A percentile compares a stretch with the other conserved stretches of the same genome.
These are phyloP conservation scores for Tetramorium parvispinum DNA, from an alignment of 1,140 invertebrate species.

Conservation along the genomic window DNA sequence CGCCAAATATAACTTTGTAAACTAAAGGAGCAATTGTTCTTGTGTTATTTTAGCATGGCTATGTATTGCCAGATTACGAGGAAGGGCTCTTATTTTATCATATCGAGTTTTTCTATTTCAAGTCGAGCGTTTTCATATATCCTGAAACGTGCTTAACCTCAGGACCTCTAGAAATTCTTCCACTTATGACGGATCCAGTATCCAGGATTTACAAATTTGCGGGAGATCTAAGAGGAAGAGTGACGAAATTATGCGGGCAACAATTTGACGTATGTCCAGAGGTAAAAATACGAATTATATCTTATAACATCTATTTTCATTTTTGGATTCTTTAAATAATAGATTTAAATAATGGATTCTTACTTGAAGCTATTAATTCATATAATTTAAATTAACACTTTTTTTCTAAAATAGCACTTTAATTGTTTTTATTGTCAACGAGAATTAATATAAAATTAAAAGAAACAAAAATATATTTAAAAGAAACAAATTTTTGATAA, in stretches of 20 bases:
- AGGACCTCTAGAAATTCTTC: constrained; percentile 58
- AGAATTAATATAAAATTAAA: neutral
- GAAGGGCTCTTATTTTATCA: constrained; percentile 75
- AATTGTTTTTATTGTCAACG: neutral
- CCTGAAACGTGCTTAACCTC: constrained; percentile 73
- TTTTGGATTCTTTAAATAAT: neutral
- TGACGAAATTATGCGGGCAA: constrained; percentile 67
- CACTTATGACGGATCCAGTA: constrained; percentile 50
- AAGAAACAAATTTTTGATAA: neutral
- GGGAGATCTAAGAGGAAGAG: constrained; percentile 60
- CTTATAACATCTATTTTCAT: neutral
- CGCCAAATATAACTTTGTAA: neutral
- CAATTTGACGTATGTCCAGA: constrained; percentile 59
- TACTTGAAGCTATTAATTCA: neutral
- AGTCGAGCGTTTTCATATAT: constrained; percentile 68
- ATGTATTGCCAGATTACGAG: constrained; percentile 77
- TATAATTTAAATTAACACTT: neutral
- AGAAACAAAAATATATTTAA: neutral
- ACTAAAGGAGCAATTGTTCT: neutral
- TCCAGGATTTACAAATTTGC: constrained; percentile 61
- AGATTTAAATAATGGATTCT: too few relatives aligned
- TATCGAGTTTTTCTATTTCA: constrained; percentile 70
- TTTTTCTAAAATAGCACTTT: neutral
- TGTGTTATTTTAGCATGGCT: constrained; percentile 78
- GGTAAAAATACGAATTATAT: constrained; percentile 26